phyloP scores from a whole-genome alignment of 1,140 invertebrate species.

The Bombus balteatus region DNA sequence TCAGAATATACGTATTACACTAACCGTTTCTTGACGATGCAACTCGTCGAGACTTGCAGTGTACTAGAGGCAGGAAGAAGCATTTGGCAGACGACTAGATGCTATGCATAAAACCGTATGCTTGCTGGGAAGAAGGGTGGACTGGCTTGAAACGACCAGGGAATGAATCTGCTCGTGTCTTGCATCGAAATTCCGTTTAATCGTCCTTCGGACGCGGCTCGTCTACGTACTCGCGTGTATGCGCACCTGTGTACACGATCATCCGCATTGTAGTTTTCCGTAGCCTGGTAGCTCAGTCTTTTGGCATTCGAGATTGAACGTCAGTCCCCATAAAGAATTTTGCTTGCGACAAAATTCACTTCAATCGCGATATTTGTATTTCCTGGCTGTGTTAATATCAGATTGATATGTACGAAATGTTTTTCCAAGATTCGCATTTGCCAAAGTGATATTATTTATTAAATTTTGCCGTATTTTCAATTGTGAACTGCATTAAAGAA shows the following conservation, averaged over 20 bases:
- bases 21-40: conserved; percentile 12
- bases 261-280: conserved; percentile 33
- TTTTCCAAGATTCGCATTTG: too few relatives aligned
- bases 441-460: too few relatives aligned
- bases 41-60: conserved; percentile 42
- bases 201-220: conserved; percentile 30
- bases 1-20: background rate
- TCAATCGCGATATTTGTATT: background rate
- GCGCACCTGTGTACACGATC: background rate
- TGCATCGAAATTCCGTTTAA: conserved; percentile 65
- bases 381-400: background rate
- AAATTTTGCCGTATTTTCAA: too few relatives aligned
- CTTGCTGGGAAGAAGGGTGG: background rate
- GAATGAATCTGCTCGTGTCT: conserved; percentile 48
- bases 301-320: conserved; percentile 30
- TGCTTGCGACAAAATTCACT: background rate
- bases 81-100: conserved; percentile 42
- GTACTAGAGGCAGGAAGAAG: conserved; percentile 33
- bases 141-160: background rate
- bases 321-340: too few relatives aligned
- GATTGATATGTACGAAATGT: too few relatives aligned
- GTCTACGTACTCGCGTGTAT: background rate
- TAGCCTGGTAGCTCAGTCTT: conserved; percentile 18
- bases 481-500: too few relatives aligned
- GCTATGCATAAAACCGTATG: conserved; percentile 23